Evolutionary conservation across 2,797 vertebrate species (phyloP), one percentile per base, ranked within the genome.

Genomic region (Eleutherodactylus coqui): DNA sequence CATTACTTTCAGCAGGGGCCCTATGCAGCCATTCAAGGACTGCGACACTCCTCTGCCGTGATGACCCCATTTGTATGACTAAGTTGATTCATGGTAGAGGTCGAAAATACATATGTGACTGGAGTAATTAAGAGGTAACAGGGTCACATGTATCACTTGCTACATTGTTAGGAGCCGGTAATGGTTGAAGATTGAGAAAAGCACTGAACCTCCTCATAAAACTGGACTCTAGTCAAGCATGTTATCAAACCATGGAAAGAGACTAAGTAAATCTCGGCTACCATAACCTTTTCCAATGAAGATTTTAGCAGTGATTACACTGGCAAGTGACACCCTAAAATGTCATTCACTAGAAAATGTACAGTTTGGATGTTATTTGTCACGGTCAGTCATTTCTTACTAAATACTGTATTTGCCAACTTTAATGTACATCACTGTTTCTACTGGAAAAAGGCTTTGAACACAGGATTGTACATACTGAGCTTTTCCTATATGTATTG

Each of bases 1-100:
- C 98, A 99, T 91, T 99, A 99, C 92, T 99, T 99, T 85, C 98
- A 99, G 93, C 98, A 99, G 92, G 98, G 98, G 78, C 98, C 98
- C 75, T 99, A 99, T 3, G 98, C 98, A 1, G 97, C 98, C 89
- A 98, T 99, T 91, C 98, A 99, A 91, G 97, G 97, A 96, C 96
- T 99, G 85, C 97, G 98, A 84, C 98, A 99, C 92, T 97, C 98
- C 87, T 98, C 97, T 0, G 96, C 98, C 3, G 98, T 99, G 92
- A 99, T 99, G 98, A 99, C 98, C 0, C 98, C 97, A 0, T 99
- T 99, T 27, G 98, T 99, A 97, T 99, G 96, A 99, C 94, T 93
- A 89, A 67, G 0, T 34, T 29, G 47, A 86, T 81, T 83, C 19
- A 4, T 67, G 79, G 79, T 88, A 78, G 41, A 45, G 53, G 3